phyloP scores from a whole-genome alignment of 2,888 invertebrate genomes.

The Acleris literana region DNA sequence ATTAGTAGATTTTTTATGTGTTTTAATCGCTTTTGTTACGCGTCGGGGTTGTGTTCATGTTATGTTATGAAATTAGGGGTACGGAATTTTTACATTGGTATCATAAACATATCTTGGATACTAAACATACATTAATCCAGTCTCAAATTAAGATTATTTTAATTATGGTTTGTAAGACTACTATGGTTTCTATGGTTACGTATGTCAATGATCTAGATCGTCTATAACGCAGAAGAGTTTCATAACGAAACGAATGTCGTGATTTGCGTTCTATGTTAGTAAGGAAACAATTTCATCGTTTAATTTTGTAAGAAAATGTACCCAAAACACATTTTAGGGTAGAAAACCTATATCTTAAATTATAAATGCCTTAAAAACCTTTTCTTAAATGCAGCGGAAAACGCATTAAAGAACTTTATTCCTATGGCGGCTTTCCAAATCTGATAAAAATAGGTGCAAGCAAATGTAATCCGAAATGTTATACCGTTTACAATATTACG shows the following conservation, averaged over 20 bases:
- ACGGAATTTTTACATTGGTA: not conserved
- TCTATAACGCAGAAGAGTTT: too few relatives aligned
- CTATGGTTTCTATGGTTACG: too few relatives aligned
- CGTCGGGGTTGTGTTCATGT: conserved; percentile 14
- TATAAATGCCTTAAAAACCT: conserved; percentile 4
- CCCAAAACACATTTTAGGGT: not conserved
- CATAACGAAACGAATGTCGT: too few relatives aligned
- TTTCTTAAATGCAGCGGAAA: conserved; percentile 12
- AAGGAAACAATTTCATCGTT: too few relatives aligned
- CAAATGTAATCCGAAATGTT: conserved; percentile 33
- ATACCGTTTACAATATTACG: conserved; percentile 28
- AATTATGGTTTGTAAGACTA: too few relatives aligned
- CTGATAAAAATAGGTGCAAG: conserved; percentile 34
- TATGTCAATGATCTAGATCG: too few relatives aligned
- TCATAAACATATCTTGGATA: not conserved
- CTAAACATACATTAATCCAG: not conserved
- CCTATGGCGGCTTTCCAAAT: conserved; percentile 30
- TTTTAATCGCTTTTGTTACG: conserved; percentile 33
- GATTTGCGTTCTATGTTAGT: too few relatives aligned
- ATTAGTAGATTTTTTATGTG: conserved; percentile 35
- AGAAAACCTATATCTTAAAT: not conserved
- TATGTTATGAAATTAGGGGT: conserved; percentile 16
- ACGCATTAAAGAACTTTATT: conserved; percentile 30
- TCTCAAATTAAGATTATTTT: too few relatives aligned
- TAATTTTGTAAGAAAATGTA: too few relatives aligned